A percentile compares a stretch with the other conserved stretches of the same genome.
These are phyloP conservation scores for Lates japonicus DNA, from an alignment of 2,797 vertebrate genomes.

Conservation along the genomic window DNA sequence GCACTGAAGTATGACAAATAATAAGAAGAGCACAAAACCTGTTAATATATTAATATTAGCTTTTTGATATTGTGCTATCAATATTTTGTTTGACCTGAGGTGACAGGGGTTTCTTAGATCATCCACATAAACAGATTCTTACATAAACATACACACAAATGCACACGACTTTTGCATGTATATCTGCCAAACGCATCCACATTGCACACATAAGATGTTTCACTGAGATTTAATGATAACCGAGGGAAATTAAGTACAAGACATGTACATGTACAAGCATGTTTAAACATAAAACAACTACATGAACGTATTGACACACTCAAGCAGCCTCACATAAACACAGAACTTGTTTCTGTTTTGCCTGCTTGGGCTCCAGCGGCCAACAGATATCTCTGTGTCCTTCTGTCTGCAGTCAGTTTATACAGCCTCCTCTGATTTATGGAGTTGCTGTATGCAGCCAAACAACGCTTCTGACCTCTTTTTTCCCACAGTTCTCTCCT, in stretches of 20 bases:
- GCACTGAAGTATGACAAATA: not conserved
- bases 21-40: not conserved
- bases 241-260: constrained; percentile 50
- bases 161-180: not conserved
- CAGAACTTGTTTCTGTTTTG: constrained; percentile 52
- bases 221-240: constrained; percentile 58
- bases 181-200: constrained; percentile 18
- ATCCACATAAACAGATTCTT: constrained; percentile 16
- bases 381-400: constrained; percentile 58
- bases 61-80: not conserved
- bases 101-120: not conserved
- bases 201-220: constrained; percentile 10
- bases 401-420: constrained; percentile 58
- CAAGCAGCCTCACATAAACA: constrained; percentile 44
- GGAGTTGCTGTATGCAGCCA: constrained; percentile 63
- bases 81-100: not conserved
- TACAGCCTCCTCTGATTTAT: constrained; percentile 67
- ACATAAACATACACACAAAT: constrained; percentile 3
- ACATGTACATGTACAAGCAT: constrained; percentile 37
- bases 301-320: constrained; percentile 36
- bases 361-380: constrained; percentile 57
- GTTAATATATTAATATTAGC: not conserved
- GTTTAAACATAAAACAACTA: constrained; percentile 48
- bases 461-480: constrained; percentile 70
- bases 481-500: constrained; percentile 60